Conservation (phyloP, 2,797 vertebrate genomes). For the Nyctibius grandis region DNA sequence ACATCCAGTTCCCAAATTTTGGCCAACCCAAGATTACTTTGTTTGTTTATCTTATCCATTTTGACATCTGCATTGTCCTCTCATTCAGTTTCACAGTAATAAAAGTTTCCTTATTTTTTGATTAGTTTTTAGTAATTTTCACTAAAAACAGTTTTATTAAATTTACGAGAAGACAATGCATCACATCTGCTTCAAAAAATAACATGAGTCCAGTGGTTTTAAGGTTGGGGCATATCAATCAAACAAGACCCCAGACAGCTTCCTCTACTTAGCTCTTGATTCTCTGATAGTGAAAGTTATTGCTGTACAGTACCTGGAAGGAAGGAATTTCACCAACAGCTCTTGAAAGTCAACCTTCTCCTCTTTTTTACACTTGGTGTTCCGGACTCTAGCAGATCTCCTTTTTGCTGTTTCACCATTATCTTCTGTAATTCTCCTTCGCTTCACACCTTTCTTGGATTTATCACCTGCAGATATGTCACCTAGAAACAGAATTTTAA, state of each 20-base stretch:
- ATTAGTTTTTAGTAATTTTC: background rate
- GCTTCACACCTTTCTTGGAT: constrained; percentile 90
- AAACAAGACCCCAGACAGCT: background rate
- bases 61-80: background rate
- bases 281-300: background rate
- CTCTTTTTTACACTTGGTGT: constrained; percentile 98
- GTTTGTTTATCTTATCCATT: background rate
- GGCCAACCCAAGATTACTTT: background rate
- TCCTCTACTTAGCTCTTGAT: background rate
- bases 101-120: background rate
- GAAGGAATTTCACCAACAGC: constrained; percentile 92
- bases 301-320: constrained; percentile 82
- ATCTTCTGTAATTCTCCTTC: constrained; percentile 87
- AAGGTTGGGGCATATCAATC: background rate
- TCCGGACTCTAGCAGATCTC: constrained; percentile 93
- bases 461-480: constrained; percentile 85
- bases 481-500: constrained; percentile 61
- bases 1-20: background rate
- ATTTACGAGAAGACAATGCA: background rate
- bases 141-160: background rate
- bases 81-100: background rate
- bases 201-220: background rate
- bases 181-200: background rate
- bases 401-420: constrained; percentile 92
- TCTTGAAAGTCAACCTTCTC: constrained; percentile 98